Conservation (phyloP, 2,113 vertebrate genomes). For the Acrocephalus kingi region DNA sequence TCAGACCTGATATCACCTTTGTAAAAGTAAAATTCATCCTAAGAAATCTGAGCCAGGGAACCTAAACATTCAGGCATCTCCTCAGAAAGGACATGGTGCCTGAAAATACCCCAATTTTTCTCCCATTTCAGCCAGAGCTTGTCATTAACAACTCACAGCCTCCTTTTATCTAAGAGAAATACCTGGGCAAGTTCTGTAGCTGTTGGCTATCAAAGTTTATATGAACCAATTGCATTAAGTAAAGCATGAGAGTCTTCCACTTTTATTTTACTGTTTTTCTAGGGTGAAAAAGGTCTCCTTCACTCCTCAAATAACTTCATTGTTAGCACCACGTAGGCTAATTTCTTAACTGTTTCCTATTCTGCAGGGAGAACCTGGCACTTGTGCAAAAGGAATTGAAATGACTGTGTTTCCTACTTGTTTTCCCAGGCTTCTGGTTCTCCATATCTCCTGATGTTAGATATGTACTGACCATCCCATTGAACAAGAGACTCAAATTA, state of each 20-base stretch:
- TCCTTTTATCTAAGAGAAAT: not conserved
- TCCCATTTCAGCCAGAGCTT: not conserved
- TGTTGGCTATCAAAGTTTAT: not conserved
- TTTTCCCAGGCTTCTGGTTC: not conserved
- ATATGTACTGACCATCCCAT: not conserved
- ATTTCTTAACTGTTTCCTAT: not conserved
- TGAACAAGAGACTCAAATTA: not conserved
- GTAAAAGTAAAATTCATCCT: not conserved
- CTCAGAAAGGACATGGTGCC: not conserved
- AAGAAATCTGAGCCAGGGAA: not conserved
- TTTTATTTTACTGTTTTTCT: not conserved
- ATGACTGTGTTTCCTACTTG: not conserved
- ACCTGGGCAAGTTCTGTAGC: not conserved
- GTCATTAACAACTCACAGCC: not conserved
- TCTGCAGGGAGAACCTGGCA: not conserved
- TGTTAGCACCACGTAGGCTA: not conserved
- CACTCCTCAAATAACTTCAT: not conserved
- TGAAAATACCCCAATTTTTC: not conserved
- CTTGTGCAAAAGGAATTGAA: not conserved
- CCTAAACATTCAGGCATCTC: not conserved
- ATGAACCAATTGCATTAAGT: not conserved
- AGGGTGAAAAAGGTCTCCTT: not conserved
- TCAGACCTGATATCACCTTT: not conserved
- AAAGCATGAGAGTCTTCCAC: not conserved
- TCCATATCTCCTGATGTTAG: not conserved